A percentile compares a stretch with the other conserved stretches of the same genome.
Conservation (phyloP, 2,888 invertebrate genomes). For the Poecilus cupreus region DNA sequence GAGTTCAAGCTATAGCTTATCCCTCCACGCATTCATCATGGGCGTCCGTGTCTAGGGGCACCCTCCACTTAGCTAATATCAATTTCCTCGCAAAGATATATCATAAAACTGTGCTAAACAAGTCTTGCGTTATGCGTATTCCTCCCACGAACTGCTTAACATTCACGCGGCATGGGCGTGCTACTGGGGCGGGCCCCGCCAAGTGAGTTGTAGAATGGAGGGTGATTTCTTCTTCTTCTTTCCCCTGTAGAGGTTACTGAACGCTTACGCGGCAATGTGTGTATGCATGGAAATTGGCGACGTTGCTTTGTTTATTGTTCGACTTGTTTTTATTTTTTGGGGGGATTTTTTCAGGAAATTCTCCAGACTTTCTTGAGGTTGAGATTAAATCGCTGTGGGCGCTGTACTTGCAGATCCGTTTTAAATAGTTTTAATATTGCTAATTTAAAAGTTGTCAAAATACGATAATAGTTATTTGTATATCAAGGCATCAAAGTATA, state of each 20-base stretch:
- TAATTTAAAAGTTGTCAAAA: too few species aligned
- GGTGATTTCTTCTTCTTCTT: slow-evolving; percentile 8
- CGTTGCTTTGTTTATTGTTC: not conserved
- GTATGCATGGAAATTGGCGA: not conserved
- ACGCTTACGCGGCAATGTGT: slow-evolving; percentile 24
- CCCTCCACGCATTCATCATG: not conserved
- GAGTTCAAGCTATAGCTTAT: not conserved
- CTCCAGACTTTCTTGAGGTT: too few species aligned
- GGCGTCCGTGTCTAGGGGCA: slow-evolving; percentile 2
- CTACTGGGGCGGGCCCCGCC: not conserved
- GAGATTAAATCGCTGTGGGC: too few species aligned
- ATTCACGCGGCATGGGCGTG: slow-evolving; percentile 8
- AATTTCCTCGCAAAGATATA: slow-evolving; percentile 19
- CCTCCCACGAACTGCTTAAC: slow-evolving; percentile 26
- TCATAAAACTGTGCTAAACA: slow-evolving; percentile 34
- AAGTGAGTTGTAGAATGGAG: not conserved
- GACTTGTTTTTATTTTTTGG: not conserved
- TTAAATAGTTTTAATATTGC: too few species aligned
- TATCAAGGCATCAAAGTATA: too few species aligned
- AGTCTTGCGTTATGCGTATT: slow-evolving; percentile 4
- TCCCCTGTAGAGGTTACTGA: not conserved
- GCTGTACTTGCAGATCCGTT: too few species aligned
- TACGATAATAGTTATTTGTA: too few species aligned
- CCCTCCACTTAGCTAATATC: slow-evolving; percentile 34
- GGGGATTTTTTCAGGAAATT: not conserved